Percentiles rank a stretch among this genome's conserved stretches.
These are phyloP conservation scores for Heteromyza rotundicornis DNA, from an alignment of 2,888 invertebrate genomes.

Conservation along the genomic window DNA sequence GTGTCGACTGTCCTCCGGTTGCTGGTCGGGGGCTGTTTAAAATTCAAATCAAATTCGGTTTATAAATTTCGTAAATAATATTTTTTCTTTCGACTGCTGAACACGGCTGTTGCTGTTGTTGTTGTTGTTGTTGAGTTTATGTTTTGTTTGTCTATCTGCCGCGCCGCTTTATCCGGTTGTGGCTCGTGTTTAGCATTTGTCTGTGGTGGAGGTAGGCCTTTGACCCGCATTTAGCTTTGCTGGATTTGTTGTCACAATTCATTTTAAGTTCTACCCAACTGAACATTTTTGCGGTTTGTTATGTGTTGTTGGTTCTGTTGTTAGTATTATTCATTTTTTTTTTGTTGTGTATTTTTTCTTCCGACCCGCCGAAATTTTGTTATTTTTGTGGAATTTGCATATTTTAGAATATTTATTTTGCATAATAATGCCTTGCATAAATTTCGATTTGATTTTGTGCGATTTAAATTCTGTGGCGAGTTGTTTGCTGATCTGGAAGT, in stretches of 20 bases:
- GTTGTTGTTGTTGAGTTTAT: constrained; percentile 2
- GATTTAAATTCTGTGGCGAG: too few species aligned
- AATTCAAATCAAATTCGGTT: constrained; percentile 56
- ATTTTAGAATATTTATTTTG: constrained; percentile 12
- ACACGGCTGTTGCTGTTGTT: background rate
- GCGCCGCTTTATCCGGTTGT: background rate
- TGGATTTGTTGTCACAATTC: too few species aligned
- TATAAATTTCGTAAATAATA: constrained; percentile 31
- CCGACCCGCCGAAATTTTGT: background rate
- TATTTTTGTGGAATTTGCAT: too few species aligned
- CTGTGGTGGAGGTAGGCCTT: background rate
- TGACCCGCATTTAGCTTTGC: constrained; percentile 21
- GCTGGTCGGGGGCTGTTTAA: constrained; percentile 47
- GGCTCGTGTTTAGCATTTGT: background rate
- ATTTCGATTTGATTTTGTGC: constrained; percentile 41
- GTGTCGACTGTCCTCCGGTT: constrained; percentile 5
- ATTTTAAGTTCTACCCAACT: too few species aligned
- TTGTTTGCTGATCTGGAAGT: too few species aligned
- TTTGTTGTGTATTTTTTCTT: background rate
- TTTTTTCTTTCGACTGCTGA: constrained; percentile 8
- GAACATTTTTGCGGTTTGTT: too few species aligned
- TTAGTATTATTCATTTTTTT: background rate
- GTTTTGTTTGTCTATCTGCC: constrained; percentile 31
- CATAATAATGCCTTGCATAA: constrained; percentile 35
- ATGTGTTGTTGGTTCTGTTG: too few species aligned